Evolutionary conservation across 2,113 vertebrate genomes (phyloP).

Genomic region (Corydoras maculifer): DNA sequence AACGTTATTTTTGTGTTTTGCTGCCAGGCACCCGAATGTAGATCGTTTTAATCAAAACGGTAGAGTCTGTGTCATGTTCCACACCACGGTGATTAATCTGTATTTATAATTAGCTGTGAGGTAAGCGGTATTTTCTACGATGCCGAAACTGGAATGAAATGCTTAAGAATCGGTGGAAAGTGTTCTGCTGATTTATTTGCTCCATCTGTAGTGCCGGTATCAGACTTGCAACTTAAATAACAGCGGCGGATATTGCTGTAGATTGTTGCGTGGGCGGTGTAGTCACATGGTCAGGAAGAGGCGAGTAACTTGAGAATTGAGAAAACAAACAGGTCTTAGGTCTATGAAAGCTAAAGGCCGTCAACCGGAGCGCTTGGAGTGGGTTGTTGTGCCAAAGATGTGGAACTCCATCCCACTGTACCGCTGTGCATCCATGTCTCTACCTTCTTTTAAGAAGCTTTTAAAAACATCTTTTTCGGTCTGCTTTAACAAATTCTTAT

Average conservation of each 20-base stretch:
- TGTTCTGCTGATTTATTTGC: background rate
- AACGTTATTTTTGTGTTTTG: background rate
- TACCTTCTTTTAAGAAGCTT: too few species aligned
- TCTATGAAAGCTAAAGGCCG: too few species aligned
- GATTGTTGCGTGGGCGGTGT: conserved; percentile 56
- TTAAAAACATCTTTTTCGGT: too few species aligned
- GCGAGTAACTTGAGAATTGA: conserved; percentile 54
- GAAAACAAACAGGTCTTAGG: conserved; percentile 43
- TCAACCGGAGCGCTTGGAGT: too few species aligned
- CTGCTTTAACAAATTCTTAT: too few species aligned
- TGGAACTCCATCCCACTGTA: too few species aligned
- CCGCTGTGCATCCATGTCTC: too few species aligned
- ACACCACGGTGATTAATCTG: too few species aligned
- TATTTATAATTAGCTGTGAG: background rate
- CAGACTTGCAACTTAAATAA: conserved; percentile 54
- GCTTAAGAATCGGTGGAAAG: background rate
- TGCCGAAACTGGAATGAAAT: background rate
- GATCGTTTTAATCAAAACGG: too few species aligned
- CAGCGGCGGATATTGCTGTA: conserved; percentile 54
- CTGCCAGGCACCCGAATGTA: too few species aligned
- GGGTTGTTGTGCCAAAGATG: too few species aligned
- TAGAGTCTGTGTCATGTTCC: too few species aligned
- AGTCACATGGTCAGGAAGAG: conserved; percentile 49
- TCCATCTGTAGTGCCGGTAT: conserved; percentile 3
- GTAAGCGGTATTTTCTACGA: background rate